Evolutionary conservation across 2,888 invertebrate species (phyloP), one percentile per base, ranked within the genome.

Genomic region (Pilophorus perplexus): DNA sequence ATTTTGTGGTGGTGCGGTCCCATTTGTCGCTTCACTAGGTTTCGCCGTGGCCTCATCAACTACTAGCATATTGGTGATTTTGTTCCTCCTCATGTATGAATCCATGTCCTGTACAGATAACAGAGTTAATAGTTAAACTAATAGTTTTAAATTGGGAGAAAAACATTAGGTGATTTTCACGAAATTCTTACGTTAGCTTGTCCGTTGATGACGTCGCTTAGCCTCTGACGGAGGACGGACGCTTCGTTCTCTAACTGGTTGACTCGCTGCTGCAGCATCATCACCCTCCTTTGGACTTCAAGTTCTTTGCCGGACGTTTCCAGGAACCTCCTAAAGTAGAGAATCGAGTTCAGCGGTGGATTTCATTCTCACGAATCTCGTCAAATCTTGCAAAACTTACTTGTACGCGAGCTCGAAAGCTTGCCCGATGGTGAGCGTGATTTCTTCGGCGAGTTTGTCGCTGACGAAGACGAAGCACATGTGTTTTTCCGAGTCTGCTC

Each of bases 321-420:
- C 74, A 97, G 81, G 79, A 94, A 97, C 75, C 92, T 84, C 71
- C 80, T 73, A 57, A 16, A 69, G 65, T 33, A 6, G 33, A 33
- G n/a, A n/a, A n/a, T n/a, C n/a, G n/a, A n/a, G n/a, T n/a, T n/a
- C n/a, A n/a, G n/a, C n/a, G n/a, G n/a, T n/a, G n/a, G n/a, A n/a
- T n/a, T n/a, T n/a, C n/a, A n/a, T n/a, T n/a, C n/a, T n/a, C n/a
- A n/a, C n/a, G n/a, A n/a, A n/a, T n/a, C n/a, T n/a, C n/a, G n/a
- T n/a, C n/a, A n/a, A n/a, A n/a, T n/a, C n/a, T n/a, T 33, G 12
- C 6, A n/a, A 22, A 33, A 72, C 75, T 72, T 71, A 85, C 83
- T 88, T 90, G 81, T 97, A 98, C 27, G 97, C 98, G 75, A 98
- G 82, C 80, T 98, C 97, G 78, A 98, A 98, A 0, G 98, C 97